Evolutionary conservation across 2,888 invertebrate genomes (phyloP).

Genomic region (Cartodere bifasciata): DNA sequence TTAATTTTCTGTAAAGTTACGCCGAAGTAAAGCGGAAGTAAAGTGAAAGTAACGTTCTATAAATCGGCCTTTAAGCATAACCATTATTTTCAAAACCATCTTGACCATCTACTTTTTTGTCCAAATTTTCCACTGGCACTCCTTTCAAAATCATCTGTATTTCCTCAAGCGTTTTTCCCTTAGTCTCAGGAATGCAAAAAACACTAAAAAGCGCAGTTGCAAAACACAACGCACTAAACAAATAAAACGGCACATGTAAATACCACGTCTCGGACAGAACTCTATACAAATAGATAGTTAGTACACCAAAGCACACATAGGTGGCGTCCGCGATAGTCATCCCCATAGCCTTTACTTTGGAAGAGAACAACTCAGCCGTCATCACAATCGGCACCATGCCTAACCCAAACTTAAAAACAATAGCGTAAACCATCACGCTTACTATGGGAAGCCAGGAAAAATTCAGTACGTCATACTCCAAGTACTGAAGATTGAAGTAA

Average conservation of each 20-base stretch:
- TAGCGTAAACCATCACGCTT: slow-evolving; percentile 29
- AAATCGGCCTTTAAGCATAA: too few relatives aligned
- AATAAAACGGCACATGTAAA: slow-evolving; percentile 28
- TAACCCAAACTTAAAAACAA: slow-evolving; percentile 29
- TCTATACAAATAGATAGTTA: slow-evolving; percentile 27
- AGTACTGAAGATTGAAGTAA: slow-evolving; percentile 28
- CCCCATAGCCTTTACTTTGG: slow-evolving; percentile 32
- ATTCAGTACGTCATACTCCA: slow-evolving; percentile 20
- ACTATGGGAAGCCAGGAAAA: slow-evolving; percentile 31
- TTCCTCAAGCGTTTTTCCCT: slow-evolving; percentile 31
- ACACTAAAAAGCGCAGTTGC: slow-evolving; percentile 22
- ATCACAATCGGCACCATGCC: slow-evolving; percentile 32
- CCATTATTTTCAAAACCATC: too few relatives aligned
- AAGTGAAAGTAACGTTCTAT: too few relatives aligned
- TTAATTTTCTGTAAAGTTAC: too few relatives aligned
- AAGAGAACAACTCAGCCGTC: slow-evolving; percentile 32
- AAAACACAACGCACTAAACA: slow-evolving; percentile 24
- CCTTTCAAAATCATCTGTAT: slow-evolving; percentile 32
- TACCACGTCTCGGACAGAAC: slow-evolving; percentile 22
- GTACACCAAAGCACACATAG: slow-evolving; percentile 27
- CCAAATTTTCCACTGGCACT: too few relatives aligned
- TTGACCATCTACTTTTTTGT: too few relatives aligned
- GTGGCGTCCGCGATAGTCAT: slow-evolving; percentile 31
- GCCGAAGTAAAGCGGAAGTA: too few relatives aligned
- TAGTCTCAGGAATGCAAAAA: slow-evolving; percentile 26